A percentile compares a stretch with the other conserved stretches of the same genome.
Evolutionary conservation across 2,888 invertebrate species (phyloP).

Genomic region (Xestia xanthographa): DNA sequence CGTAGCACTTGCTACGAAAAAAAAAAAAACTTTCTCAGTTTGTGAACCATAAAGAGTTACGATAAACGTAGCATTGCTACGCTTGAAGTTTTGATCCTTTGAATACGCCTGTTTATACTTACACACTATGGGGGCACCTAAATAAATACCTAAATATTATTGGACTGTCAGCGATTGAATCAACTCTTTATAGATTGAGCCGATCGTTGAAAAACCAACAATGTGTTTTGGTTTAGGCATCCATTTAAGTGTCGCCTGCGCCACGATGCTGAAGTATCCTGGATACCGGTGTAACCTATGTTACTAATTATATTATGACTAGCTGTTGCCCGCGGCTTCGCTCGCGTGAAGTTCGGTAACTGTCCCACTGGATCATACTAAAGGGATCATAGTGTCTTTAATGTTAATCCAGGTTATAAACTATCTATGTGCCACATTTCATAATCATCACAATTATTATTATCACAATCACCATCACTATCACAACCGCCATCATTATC

Average conservation of each 20-base stretch:
- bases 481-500: too few relatives aligned
- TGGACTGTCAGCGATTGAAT: background rate
- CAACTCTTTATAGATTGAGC: background rate
- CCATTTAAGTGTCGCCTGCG: background rate
- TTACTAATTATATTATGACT: too few relatives aligned
- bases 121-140: background rate
- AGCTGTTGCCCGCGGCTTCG: too few relatives aligned
- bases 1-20: slow-evolving; percentile 33
- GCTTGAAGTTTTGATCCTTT: background rate
- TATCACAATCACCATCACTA: too few relatives aligned
- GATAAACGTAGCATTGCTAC: slow-evolving; percentile 10
- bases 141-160: background rate
- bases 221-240: background rate
- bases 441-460: too few relatives aligned
- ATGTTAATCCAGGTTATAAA: too few relatives aligned
- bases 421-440: too few relatives aligned
- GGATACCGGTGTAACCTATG: background rate
- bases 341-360: too few relatives aligned
- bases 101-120: background rate
- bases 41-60: background rate
- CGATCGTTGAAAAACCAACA: background rate
- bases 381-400: too few relatives aligned
- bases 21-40: background rate
- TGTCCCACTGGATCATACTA: too few relatives aligned
- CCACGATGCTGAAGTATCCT: background rate